Conservation (phyloP, 2,113 vertebrate species). For the Benitochromis conjunctus region DNA sequence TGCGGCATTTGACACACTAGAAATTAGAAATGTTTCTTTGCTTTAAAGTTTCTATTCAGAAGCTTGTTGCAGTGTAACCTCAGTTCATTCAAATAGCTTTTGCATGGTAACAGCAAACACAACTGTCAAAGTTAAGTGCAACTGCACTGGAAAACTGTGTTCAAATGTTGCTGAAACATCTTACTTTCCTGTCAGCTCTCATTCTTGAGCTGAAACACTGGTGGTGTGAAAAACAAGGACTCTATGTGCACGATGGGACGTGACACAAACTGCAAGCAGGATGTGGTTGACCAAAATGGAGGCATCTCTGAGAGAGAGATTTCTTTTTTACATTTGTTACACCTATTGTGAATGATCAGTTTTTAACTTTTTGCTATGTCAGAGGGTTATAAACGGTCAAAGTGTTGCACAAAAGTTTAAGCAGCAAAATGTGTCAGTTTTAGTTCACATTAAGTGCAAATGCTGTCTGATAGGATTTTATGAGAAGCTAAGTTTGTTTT, state of each 20-base stretch:
- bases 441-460: neutral
- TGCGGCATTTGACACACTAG: neutral
- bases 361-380: neutral
- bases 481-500: neutral
- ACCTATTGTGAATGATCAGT: neutral
- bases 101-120: neutral
- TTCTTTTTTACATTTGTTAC: slow-evolving; percentile 14
- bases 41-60: neutral
- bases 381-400: neutral
- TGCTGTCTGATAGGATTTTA: neutral
- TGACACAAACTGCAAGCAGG: slow-evolving; percentile 65
- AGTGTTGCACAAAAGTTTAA: neutral
- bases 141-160: neutral
- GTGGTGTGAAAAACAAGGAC: slow-evolving; percentile 43
- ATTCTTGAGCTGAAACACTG: neutral
- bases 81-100: neutral
- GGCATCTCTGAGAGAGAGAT: slow-evolving; percentile 26
- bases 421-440: neutral
- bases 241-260: slow-evolving; percentile 38
- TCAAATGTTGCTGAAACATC: neutral
- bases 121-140: neutral
- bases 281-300: slow-evolving; percentile 77
- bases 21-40: neutral
- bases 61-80: neutral
- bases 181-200: neutral